phyloP scores from a whole-genome alignment of 2,113 vertebrate species.

The Percina caprodes region DNA sequence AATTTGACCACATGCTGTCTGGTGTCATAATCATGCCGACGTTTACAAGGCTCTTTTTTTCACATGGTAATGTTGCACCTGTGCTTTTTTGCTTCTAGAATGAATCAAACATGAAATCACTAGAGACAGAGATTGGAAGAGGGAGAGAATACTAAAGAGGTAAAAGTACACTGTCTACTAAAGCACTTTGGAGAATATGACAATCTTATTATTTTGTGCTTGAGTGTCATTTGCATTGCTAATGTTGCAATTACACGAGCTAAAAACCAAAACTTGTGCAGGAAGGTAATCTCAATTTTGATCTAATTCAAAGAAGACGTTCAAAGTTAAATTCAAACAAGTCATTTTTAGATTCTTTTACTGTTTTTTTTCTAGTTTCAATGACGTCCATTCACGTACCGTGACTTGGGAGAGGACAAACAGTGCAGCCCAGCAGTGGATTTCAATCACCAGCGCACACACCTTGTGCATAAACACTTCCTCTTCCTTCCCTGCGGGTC shows the following conservation, averaged over 20 bases:
- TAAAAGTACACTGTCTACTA: background rate
- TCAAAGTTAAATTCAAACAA: background rate
- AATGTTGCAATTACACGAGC: constrained; percentile 21
- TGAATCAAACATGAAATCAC: constrained; percentile 56
- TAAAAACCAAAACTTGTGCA: background rate
- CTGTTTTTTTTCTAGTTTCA: background rate
- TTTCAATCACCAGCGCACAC: constrained; percentile 81
- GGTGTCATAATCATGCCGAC: constrained; percentile 24
- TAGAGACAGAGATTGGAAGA: background rate
- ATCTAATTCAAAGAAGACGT: constrained; percentile 1
- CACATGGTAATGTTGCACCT: constrained; percentile 48
- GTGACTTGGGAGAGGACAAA: constrained; percentile 90
- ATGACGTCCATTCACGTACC: constrained; percentile 77
- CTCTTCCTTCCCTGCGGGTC: constrained; percentile 46
- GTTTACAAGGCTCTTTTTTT: constrained; percentile 14
- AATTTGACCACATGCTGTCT: constrained; percentile 31
- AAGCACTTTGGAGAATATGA: constrained; percentile 22
- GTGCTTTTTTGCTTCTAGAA: constrained; percentile 33
- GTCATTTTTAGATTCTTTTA: background rate
- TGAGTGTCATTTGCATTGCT: constrained; percentile 18
- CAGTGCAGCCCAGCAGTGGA: constrained; percentile 85
- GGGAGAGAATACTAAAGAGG: background rate
- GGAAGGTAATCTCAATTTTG: background rate
- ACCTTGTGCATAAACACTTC: constrained; percentile 73
- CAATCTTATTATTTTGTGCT: background rate